Base-by-base conservation (phyloP, 2,888 invertebrate genomes). In the Heliconius sara region DNA sequence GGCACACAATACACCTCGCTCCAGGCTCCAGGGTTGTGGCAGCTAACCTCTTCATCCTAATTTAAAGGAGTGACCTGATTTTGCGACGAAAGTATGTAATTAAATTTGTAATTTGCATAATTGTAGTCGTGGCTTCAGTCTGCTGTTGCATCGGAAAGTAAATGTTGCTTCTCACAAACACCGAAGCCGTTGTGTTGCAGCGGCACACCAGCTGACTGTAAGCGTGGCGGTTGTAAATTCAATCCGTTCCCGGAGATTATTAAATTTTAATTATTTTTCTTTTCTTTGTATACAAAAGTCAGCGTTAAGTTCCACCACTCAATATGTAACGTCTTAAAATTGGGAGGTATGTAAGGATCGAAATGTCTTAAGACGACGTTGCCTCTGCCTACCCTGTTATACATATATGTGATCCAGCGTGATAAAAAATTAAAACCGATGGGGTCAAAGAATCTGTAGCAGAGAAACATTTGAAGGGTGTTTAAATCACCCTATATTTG, bases 101-200 rank as follows among this genome's bases (percentile, higher is more conserved):
- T 86, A 86, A 86, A 85, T 86, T 83, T 85, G 81, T 83, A 84
- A 88, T 89, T 88, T 89, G 87, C 89, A 89, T 89, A 89, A 88
- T 87, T 85, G 84, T 75, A 79, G 73, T 79, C 80, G 76, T 66
- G 57, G 76, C 80, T 76, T 81, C 83, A 84, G 70, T 82, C 81
- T 81, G 81, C 83, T 83, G 84, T 84, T 85, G 85, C 82, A 82
- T 27, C 85, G 83, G 81, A 81, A 84, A 87, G 85, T 86, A 85
- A 85, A 87, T 87, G 86, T 85, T 80, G 83, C 81, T 85, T 83
- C 85, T 86, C 86, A 86, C 87, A 87, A 88, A 84, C 83, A 79
- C 83, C 73, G 80, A 83, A 82, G 84, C 66, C 60, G 57, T 57
- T 22, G 57, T 22, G 19, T 19, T 57, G 57, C 57, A 22, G 57